Evolutionary conservation across 1,140 invertebrate genomes (phyloP).

Genomic region (Wiebesia pumilae): DNA sequence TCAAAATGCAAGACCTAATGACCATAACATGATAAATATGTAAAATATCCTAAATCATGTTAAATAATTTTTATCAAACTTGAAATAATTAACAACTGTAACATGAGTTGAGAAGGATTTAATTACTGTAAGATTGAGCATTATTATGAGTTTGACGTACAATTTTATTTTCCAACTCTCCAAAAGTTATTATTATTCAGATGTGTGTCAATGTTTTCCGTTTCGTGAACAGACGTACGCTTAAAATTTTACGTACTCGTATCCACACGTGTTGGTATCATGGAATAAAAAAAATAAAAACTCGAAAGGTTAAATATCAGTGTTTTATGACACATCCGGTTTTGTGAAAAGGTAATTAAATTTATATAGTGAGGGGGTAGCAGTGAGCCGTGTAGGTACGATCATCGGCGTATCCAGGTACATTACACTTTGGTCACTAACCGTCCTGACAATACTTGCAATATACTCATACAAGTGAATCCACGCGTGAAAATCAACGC

Average conservation of each 20-base stretch:
- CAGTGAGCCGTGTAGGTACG: neutral
- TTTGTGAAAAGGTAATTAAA: constrained; percentile 28
- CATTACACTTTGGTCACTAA: neutral
- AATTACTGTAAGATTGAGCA: neutral
- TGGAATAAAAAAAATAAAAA: neutral
- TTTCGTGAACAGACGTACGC: neutral
- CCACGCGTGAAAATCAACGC: constrained; percentile 46
- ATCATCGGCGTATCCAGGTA: neutral
- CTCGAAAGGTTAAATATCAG: neutral
- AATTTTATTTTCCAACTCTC: neutral
- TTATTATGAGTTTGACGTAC: neutral
- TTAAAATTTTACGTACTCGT: constrained; percentile 35
- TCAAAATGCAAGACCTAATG: no score
- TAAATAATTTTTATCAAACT: neutral
- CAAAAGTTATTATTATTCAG: neutral
- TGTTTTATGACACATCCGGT: constrained; percentile 11
- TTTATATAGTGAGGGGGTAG: constrained; percentile 6
- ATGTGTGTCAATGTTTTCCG: constrained; percentile 13
- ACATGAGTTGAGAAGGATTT: neutral
- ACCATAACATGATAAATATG: no score
- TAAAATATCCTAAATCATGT: neutral
- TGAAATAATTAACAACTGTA: neutral
- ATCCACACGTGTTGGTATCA: neutral
- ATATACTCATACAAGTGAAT: neutral
- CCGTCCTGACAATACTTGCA: no score